Percentiles rank a stretch among this genome's conserved stretches.
Evolutionary conservation across 2,888 invertebrate species (phyloP).

Genomic region (Nomada flava): DNA sequence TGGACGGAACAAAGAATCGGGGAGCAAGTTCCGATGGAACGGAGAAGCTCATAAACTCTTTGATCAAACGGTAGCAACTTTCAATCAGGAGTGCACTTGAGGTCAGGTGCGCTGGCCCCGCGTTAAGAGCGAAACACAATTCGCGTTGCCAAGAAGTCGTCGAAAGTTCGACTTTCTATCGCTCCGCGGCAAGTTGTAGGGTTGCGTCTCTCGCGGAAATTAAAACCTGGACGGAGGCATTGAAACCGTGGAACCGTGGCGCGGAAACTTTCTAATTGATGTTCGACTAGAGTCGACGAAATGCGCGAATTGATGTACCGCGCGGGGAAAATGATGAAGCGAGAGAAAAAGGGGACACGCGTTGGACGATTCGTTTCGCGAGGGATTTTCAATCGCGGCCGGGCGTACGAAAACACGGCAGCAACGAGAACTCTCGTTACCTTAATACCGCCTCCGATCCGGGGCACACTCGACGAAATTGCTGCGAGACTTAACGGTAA

Average conservation of each 20-base stretch:
- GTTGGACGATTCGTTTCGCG: neutral
- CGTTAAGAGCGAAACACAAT: slow-evolving; percentile 53
- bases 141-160: slow-evolving; percentile 51
- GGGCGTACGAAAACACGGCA: slow-evolving; percentile 38
- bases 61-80: slow-evolving; percentile 55
- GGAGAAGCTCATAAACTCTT: slow-evolving; percentile 46
- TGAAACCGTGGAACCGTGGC: slow-evolving; percentile 42
- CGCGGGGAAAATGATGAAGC: neutral
- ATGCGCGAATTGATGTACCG: too few species aligned
- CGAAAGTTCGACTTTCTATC: slow-evolving; percentile 53
- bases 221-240: slow-evolving; percentile 46
- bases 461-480: slow-evolving; percentile 60
- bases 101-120: neutral
- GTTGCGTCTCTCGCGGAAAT: slow-evolving; percentile 45
- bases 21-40: neutral
- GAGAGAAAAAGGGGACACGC: neutral
- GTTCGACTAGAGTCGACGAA: slow-evolving; percentile 30
- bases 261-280: slow-evolving; percentile 61
- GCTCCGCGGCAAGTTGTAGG: slow-evolving; percentile 38
- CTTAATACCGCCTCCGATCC: slow-evolving; percentile 54
- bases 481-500: slow-evolving; percentile 61
- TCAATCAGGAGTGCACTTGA: slow-evolving; percentile 41
- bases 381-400: slow-evolving; percentile 8
- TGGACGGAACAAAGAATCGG: neutral
- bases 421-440: slow-evolving; percentile 61